Base-by-base conservation (phyloP, 1,140 invertebrate species). In the Microplitis mediator region DNA sequence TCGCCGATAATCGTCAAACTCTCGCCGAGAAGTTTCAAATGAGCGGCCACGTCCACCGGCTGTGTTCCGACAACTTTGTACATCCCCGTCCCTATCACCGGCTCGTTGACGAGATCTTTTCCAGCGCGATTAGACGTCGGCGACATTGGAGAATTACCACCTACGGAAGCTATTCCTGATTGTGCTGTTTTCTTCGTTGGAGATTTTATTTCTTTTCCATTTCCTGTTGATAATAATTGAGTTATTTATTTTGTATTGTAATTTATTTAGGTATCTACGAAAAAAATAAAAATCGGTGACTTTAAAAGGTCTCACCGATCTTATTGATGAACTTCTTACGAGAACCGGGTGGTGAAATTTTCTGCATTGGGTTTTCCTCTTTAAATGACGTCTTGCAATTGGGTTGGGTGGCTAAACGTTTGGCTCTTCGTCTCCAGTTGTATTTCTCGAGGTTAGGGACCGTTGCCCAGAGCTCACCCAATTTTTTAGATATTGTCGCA, bases 1-100 rank as follows among this genome's bases (percentile, higher is more conserved):
- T 96, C 94, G 0, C 97, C 97, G 79, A 98, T 98, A 77, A 96
- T 96, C 31, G 93, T 94, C 4, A 99, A 88, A 79, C 95, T 98
- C 82, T 98, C 97, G 0, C 97, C 97, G 1, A 99, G 88, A 32
- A 98, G 89, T 71, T 95, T 95, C 1, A 99, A 88, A 87, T 98
- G 96, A 0, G 97, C 96, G 3, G 96, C 96, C 23, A 96, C 93
- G 86, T 98, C 96, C 3, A 97, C 91, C 0, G 96, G 93, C 52
- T 94, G 92, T 11, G 93, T 95, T 56, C 93, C 94, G 51, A 92
- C 90, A 13, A 92, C 90, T 87, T 95, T 92, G 77, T 89, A 91
- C 73, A 89, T 80, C 70, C 77, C 86, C 54, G 87, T 78, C n/a
- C 83, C 81, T 16, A 84, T 78, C 4, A 81, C 68, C 4, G 84